A percentile compares a stretch with the other conserved stretches of the same genome.
Evolutionary conservation across 2,888 invertebrate genomes (phyloP).

Genomic region (Amblyteles armatorius): DNA sequence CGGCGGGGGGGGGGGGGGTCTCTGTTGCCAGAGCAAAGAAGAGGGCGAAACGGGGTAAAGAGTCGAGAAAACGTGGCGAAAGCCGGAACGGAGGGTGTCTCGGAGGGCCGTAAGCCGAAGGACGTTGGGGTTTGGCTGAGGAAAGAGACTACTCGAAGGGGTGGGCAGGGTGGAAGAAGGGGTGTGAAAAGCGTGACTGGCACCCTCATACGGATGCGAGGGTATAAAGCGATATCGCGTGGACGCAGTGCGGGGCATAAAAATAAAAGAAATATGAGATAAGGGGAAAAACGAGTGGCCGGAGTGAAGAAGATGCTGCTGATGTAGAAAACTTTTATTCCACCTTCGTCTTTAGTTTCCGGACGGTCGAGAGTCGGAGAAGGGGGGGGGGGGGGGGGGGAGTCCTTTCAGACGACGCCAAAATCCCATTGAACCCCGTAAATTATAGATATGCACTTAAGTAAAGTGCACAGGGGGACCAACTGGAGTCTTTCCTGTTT

Average conservation of each 20-base stretch:
- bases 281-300: not conserved
- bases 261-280: conserved; percentile 1
- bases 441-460: conserved; percentile 78
- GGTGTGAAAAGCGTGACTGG: conserved; percentile 11
- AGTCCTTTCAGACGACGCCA: conserved; percentile 24
- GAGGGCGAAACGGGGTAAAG: conserved; percentile 2
- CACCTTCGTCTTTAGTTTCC: conserved; percentile 19
- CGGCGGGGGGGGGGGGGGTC: not conserved
- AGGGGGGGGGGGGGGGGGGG: not conserved
- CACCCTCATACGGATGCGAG: not conserved
- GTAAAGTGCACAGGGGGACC: conserved; percentile 71
- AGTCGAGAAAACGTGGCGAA: conserved; percentile 14
- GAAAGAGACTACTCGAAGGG: not conserved
- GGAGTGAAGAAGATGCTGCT: not conserved
- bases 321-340: conserved; percentile 19
- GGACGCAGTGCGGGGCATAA: conserved; percentile 20
- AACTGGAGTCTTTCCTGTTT: conserved; percentile 23
- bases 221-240: conserved; percentile 29
- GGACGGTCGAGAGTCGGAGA: not conserved
- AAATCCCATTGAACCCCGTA: conserved; percentile 71
- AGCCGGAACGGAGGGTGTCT: conserved; percentile 13
- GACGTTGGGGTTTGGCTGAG: not conserved
- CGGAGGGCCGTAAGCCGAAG: conserved; percentile 9
- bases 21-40: conserved; percentile 28
- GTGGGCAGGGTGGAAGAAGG: too few relatives aligned